Base-by-base conservation (phyloP, 2,113 vertebrate genomes). In the Sula dactylatra region DNA sequence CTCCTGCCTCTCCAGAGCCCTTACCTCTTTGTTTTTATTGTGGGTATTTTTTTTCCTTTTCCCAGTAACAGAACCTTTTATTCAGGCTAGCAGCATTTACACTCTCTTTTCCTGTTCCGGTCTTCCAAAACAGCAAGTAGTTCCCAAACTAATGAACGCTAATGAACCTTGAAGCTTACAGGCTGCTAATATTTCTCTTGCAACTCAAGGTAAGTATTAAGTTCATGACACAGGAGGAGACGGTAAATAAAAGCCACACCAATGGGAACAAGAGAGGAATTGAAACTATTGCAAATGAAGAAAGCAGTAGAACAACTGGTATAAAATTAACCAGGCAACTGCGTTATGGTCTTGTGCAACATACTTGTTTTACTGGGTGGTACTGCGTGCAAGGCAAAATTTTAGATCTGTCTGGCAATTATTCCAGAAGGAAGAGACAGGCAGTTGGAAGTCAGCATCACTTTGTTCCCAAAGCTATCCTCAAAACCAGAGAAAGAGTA, bases 1-100 rank as follows among this genome's bases (percentile, higher is more conserved):
- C 84, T 87, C 44, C 85, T 71, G 84, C 67, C 52, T 94, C 96
- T 95, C 88, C 29, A 95, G 95, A 97, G 94, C 92, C 96, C 97
- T 97, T 95, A 88, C 83, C 90, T 96, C 94, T 91, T 95, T 83
- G 91, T 40, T 93, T 86, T 69, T 82, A 89, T 93, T 82, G 71
- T 72, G 71, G 50, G 40, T 3, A 31, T 81, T 49, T 84, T 49
- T 40, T 59, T 76, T 6, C 2, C 16, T 73, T 62, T 90, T 65
- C 73, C 59, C 50, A 58, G 18, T 90, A 96, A 85, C 64, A 90
- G 70, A 89, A 64, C 32, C 67, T 89, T 97, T 91, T 78, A 79
- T 88, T 92, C 59, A 78, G 49, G 44, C 50, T 91, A 90, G 93
- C 78, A 95, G 56, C 80, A 91, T 93, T 95, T 83, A 72, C 59